These are phyloP conservation scores for Goniozus legneri DNA, from an alignment of 1,140 invertebrate species.

Conservation along the genomic window DNA sequence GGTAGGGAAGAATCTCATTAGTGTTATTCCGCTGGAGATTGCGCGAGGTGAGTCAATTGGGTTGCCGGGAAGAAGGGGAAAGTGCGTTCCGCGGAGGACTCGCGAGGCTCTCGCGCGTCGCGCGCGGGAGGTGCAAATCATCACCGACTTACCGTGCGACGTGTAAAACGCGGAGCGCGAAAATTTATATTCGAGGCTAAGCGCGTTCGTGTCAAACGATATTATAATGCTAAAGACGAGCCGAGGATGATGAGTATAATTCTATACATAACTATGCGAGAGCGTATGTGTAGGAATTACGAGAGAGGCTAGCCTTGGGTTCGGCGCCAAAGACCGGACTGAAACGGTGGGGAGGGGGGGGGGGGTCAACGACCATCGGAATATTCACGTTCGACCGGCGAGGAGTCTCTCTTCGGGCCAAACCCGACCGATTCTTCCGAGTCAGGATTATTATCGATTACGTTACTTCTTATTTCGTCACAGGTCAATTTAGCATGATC, in stretches of 20 bases:
- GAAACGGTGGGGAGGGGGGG: too few relatives aligned
- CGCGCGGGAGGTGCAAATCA: too few relatives aligned
- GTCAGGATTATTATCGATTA: conserved; percentile 24
- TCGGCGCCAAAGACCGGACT: conserved; percentile 42
- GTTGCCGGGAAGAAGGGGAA: not conserved
- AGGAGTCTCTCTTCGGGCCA: conserved; percentile 21
- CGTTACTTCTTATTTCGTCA: not conserved
- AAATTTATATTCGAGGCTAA: not conserved
- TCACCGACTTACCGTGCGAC: too few relatives aligned
- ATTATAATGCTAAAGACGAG: not conserved
- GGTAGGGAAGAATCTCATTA: too few relatives aligned
- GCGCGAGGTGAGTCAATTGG: too few relatives aligned
- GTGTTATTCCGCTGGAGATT: too few relatives aligned
- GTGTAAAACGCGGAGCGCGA: not conserved
- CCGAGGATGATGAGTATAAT: not conserved
- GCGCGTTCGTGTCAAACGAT: conserved; percentile 19
- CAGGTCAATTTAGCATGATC: too few relatives aligned
- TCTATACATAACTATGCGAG: not conserved
- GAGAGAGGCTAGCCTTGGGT: conserved; percentile 32
- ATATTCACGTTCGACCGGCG: conserved; percentile 46
- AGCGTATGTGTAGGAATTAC: conserved; percentile 8
- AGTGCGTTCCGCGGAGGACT: too few relatives aligned
- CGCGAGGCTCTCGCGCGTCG: too few relatives aligned
- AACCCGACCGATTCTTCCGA: conserved; percentile 26
- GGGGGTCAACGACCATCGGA: conserved; percentile 49